These are phyloP conservation scores for Acromyrmex heyeri DNA, from an alignment of 1,140 invertebrate species.

Conservation along the genomic window DNA sequence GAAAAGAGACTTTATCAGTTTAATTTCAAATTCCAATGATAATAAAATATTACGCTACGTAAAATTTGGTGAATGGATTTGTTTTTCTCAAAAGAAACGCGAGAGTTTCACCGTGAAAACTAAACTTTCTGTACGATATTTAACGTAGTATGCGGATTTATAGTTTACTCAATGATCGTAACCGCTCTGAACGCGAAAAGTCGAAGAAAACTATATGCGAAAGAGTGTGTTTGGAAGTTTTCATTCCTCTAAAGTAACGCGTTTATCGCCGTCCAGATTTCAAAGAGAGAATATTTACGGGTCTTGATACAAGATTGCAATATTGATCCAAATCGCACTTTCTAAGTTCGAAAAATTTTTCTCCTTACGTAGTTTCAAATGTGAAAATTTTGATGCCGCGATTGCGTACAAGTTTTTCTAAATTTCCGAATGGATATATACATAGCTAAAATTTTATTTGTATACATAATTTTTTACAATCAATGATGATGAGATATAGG, in stretches of 20 bases:
- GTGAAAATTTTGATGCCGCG: not conserved
- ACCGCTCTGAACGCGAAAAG: conserved; percentile 26
- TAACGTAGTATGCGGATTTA: conserved; percentile 44
- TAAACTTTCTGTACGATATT: conserved; percentile 33
- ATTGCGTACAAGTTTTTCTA: conserved; percentile 53
- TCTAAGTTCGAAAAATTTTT: conserved; percentile 48
- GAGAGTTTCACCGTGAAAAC: not conserved
- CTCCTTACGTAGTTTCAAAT: conserved; percentile 4
- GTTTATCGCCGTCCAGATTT: conserved; percentile 38
- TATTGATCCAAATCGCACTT: conserved; percentile 26
- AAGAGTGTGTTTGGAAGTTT: conserved; percentile 42
- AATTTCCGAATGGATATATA: not conserved
- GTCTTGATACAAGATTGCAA: conserved; percentile 42
- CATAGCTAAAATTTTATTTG: conserved; percentile 2
- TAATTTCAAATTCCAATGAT: not conserved
- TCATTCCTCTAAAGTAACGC: conserved; percentile 40
- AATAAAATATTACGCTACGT: conserved; percentile 2
- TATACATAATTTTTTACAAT: conserved; percentile 9
- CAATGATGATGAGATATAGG: conserved; percentile 36
- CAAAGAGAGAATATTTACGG: conserved; percentile 44
- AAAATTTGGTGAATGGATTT: conserved; percentile 28
- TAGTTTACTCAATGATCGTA: conserved; percentile 42
- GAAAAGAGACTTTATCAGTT: not conserved
- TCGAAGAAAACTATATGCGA: conserved; percentile 44
- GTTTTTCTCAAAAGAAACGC: conserved; percentile 39